Evolutionary conservation across 2,888 invertebrate genomes (phyloP).

Genomic region (Ellobium chinense): DNA sequence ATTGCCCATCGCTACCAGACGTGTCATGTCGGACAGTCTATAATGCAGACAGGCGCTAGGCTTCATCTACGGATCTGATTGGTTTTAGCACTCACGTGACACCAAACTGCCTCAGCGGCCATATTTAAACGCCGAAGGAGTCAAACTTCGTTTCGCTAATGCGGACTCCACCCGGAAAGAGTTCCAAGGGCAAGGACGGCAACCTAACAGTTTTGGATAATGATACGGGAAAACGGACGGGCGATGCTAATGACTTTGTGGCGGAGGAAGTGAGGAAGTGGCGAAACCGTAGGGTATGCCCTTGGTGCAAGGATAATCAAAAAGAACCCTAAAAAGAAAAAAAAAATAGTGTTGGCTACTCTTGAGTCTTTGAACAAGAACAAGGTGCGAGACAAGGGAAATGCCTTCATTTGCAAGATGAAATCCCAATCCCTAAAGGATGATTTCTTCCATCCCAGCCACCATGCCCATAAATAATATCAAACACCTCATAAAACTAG

Average conservation of each 20-base stretch:
- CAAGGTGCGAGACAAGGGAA: too few species aligned
- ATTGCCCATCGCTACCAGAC: too few species aligned
- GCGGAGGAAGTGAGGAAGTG: neutral
- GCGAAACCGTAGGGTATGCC: neutral
- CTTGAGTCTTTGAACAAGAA: too few species aligned
- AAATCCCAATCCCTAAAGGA: too few species aligned
- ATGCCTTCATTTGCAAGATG: too few species aligned
- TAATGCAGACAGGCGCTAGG: neutral
- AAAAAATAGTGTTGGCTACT: too few species aligned
- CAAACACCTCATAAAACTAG: too few species aligned
- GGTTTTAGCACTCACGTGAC: conserved; percentile 42
- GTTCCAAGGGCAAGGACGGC: neutral
- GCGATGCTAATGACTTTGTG: conserved; percentile 10
- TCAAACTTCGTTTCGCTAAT: conserved; percentile 1
- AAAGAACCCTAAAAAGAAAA: too few species aligned
- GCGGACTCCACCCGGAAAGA: neutral
- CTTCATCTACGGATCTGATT: conserved; percentile 44
- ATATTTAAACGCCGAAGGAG: neutral
- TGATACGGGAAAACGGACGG: neutral
- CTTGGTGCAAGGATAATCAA: neutral
- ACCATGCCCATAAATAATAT: too few species aligned
- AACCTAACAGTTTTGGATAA: neutral
- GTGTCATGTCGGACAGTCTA: neutral
- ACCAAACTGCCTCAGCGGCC: neutral
- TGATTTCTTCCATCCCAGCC: too few species aligned